phyloP scores from a whole-genome alignment of 2,797 vertebrate species.

The Champsocephalus gunnari region DNA sequence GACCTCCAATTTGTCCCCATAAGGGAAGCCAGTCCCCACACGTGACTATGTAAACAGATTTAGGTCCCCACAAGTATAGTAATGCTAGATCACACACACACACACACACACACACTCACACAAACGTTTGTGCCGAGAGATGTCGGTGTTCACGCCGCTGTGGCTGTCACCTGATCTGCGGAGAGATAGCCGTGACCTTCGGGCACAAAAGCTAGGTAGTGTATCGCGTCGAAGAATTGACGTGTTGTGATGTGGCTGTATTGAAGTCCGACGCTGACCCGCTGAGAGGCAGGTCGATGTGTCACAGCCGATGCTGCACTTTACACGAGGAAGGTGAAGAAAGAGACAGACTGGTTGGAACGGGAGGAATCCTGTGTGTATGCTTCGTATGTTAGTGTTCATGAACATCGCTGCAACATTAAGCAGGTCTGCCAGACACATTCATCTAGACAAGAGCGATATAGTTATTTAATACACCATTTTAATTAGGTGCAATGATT shows the following conservation, averaged over 20 bases:
- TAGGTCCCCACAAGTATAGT: no score
- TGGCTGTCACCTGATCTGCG: constrained; percentile 51
- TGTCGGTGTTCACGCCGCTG: constrained; percentile 8
- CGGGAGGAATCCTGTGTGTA: constrained; percentile 11
- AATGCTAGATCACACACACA: neutral
- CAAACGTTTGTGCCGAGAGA: constrained; percentile 25
- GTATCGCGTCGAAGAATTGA: constrained; percentile 67
- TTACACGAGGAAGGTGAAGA: constrained; percentile 45
- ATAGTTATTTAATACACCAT: neutral
- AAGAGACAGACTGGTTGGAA: constrained; percentile 38
- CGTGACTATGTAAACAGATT: no score
- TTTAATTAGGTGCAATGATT: constrained; percentile 12
- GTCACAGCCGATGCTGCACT: constrained; percentile 65
- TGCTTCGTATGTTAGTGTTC: neutral
- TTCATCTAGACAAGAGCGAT: neutral
- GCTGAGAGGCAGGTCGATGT: constrained; percentile 75
- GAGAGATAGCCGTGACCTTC: constrained; percentile 73
- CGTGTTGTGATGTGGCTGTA: constrained; percentile 63
- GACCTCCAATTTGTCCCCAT: no score
- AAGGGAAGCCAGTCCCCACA: no score
- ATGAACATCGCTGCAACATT: neutral
- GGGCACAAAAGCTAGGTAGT: constrained; percentile 59
- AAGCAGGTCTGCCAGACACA: neutral
- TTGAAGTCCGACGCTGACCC: constrained; percentile 68
- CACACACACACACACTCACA: constrained; percentile 22